Percentiles rank a stretch among this genome's conserved stretches.
Evolutionary conservation across 2,113 vertebrate genomes (phyloP).

Genomic region (Channa maculata): DNA sequence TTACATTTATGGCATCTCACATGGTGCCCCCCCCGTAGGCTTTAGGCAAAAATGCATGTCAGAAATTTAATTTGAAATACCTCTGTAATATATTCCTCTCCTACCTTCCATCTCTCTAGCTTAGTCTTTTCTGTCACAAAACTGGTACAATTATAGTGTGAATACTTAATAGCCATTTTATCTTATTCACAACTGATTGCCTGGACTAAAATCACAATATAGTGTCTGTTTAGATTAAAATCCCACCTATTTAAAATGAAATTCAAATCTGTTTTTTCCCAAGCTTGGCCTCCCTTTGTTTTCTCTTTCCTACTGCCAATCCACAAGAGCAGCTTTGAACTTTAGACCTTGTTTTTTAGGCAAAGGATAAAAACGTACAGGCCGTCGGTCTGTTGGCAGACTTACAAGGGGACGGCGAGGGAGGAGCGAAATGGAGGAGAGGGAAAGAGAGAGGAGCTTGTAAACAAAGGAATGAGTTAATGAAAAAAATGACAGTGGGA

Average conservation of each 20-base stretch:
- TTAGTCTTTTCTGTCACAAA: background rate
- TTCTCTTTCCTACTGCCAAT: slow-evolving; percentile 55
- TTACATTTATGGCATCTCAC: background rate
- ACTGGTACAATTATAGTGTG: background rate
- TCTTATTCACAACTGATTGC: slow-evolving; percentile 11
- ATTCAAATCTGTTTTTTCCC: slow-evolving; percentile 56
- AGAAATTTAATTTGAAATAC: background rate
- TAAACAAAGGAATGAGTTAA: slow-evolving; percentile 75
- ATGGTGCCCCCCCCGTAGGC: background rate
- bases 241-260: slow-evolving; percentile 39
- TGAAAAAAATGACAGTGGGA: slow-evolving; percentile 52
- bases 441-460: slow-evolving; percentile 66
- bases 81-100: no score
- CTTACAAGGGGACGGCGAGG: slow-evolving; percentile 54
- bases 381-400: slow-evolving; percentile 65
- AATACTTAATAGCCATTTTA: background rate
- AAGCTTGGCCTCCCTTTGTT: slow-evolving; percentile 43
- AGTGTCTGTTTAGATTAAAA: slow-evolving; percentile 42
- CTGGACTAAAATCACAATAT: slow-evolving; percentile 4
- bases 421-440: slow-evolving; percentile 39
- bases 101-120: background rate
- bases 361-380: slow-evolving; percentile 72
- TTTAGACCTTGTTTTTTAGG: slow-evolving; percentile 81
- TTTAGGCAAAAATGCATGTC: background rate
- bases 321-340: slow-evolving; percentile 78